Base-by-base conservation (phyloP, 2,113 vertebrate genomes). In the Poeciliopsis occidentalis region DNA sequence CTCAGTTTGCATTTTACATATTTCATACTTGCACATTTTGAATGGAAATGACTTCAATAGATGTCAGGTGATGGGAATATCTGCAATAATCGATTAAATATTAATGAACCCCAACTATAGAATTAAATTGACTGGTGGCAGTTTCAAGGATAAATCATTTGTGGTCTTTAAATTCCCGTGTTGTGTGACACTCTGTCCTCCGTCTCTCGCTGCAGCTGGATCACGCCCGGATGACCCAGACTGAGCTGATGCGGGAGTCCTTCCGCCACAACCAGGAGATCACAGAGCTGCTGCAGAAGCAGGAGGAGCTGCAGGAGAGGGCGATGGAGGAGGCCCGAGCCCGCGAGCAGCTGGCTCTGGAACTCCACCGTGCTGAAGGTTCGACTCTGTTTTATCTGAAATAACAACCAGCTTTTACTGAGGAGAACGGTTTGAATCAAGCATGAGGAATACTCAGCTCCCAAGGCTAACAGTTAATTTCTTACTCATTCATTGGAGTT, bases 341-440 rank as follows among this genome's bases (percentile, higher is more conserved):
- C 19, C 94, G 97, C 54, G 96, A 99, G 84, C 95, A 97, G 79
- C 92, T 99, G 93, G 96, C 96, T 31, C 91, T 96, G 90, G 97
- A 99, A 68, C 97, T 99, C 19, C 96, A 96, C 80, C 95, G 92
- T 70, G 97, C 97, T 8, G 98, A 99, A 89, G 94, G 98, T 99
- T 73, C 87, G 94, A 4, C 65, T 76, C 65, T 8, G 30, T 69
- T 22, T 12, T 44, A 0, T 44, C 7, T 44, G 27, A 39, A 54
- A 76, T 13, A 12, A 3, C 24, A 22, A 27, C 32, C 37, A 30
- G 17, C 41, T 0, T 47, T 8, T 30, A 34, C 19, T 60, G 8
- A n/a, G 24, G 8, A 57, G 51, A 57, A 47, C 6, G 3, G 7
- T 57, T 11, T 24, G 8, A 2, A 47, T 47, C 13, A 6, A 17